These are phyloP conservation scores for Calephelis perditalis DNA, from an alignment of 2,888 invertebrate species.

Conservation along the genomic window DNA sequence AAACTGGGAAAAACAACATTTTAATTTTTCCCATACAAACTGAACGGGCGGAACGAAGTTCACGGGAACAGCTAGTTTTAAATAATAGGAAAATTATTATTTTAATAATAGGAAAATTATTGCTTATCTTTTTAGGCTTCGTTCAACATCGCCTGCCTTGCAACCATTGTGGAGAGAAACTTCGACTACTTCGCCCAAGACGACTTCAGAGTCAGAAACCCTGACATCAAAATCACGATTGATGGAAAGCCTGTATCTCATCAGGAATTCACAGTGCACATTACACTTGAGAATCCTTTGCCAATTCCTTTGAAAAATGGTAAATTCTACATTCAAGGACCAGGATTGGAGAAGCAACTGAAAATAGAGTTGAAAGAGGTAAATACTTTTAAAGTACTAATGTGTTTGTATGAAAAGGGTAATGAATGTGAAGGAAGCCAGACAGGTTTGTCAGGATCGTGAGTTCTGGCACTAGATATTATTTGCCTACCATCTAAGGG, in stretches of 20 bases:
- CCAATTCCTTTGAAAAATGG: constrained; percentile 87
- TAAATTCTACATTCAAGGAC: constrained; percentile 89
- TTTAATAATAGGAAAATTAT: too few species aligned
- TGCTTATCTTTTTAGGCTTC: constrained; percentile 65
- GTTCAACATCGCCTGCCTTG: constrained; percentile 90
- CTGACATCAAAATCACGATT: constrained; percentile 88
- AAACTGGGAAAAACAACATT: too few species aligned
- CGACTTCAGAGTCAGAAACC: constrained; percentile 92
- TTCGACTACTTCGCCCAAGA: constrained; percentile 94
- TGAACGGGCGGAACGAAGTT: too few species aligned
- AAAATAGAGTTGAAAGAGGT: constrained; percentile 84
- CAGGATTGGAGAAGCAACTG: constrained; percentile 86
- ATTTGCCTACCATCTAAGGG: too few species aligned
- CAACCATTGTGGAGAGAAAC: constrained; percentile 87
- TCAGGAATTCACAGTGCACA: constrained; percentile 76
- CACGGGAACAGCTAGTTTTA: too few species aligned
- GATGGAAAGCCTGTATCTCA: constrained; percentile 74
- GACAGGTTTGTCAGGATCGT: too few species aligned
- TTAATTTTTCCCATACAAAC: too few species aligned
- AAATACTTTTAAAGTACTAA: constrained; percentile 22
- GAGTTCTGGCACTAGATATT: too few species aligned
- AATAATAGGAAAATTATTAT: too few species aligned
- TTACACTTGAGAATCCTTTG: constrained; percentile 88
- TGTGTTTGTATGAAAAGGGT: too few species aligned
- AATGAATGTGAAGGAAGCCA: too few species aligned